Evolutionary conservation across 2,113 vertebrate genomes (phyloP), one percentile per base, ranked within the genome.

Genomic region (Mesoclemmys tuberculata): DNA sequence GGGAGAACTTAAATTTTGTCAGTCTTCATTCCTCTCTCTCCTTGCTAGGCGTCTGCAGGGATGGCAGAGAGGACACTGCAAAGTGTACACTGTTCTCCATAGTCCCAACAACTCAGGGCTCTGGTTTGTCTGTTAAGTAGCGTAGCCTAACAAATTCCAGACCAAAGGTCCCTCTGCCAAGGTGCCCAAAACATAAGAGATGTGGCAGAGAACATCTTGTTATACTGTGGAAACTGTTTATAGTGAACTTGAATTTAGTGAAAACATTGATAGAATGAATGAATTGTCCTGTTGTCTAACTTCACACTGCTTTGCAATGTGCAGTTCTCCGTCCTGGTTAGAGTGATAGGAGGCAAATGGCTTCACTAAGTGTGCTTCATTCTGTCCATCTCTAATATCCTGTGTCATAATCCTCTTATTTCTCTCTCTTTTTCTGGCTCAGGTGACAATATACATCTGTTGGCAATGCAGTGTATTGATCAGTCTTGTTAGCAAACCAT

Each of bases 391-490:
- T 56, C 71, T 29, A 22, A 5, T 58, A 18, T 56, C 41, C 8
- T 46, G 9, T 14, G 18, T 22, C 5, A 10, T 71, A 71, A 38
- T 71, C 64, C n/a, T 71, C 35, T 71, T 71, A 71, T 77, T 77
- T 46, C 5, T 35, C 46, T 6, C 12, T 12, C 29, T 64, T n/a
- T 31, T 49, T 44, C 44, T 8, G 27, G 5, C 56, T 13, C 41
- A 12, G 19, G 2, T 31, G 44, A 46, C 10, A 27, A 48, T 48
- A 41, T 22, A 26, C 58, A 27, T n/a, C 8, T 8, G 1, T 16
- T 4, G 3, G 74, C 5, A 0, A 10, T 26, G 46, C n/a, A n/a
- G 16, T 0, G 1, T 7, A 5, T 0, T 2, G 8, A 0, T 54
- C 48, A 10, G 38, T 61, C 38, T 51, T n/a, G 9, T 46, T 22